These are phyloP conservation scores for Sycophaga agraensis DNA, from an alignment of 1,140 invertebrate genomes.

Conservation along the genomic window DNA sequence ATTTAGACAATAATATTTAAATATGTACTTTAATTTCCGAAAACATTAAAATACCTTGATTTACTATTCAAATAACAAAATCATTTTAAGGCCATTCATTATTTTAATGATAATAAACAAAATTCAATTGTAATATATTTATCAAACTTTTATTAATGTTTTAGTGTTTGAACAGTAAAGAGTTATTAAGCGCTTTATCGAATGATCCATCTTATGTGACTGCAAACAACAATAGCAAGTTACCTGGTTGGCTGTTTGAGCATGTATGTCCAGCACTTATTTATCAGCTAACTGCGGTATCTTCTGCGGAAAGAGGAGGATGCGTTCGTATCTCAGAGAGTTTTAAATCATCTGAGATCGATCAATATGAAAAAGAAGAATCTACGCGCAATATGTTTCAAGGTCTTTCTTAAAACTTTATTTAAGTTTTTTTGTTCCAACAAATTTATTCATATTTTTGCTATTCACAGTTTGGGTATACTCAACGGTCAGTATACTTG, in stretches of 20 bases:
- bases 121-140: too few species aligned
- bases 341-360: constrained; percentile 40
- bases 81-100: too few species aligned
- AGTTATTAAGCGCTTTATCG: constrained; percentile 47
- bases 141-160: constrained; percentile 22
- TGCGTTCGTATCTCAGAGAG: constrained; percentile 57
- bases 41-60: too few species aligned
- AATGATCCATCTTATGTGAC: constrained; percentile 34
- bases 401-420: constrained; percentile 35
- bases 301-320: constrained; percentile 57
- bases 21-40: too few species aligned
- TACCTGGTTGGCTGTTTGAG: constrained; percentile 54
- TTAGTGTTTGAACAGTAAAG: constrained; percentile 53
- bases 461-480: constrained; percentile 75
- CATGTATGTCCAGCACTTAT: constrained; percentile 66
- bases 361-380: constrained; percentile 34
- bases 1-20: too few species aligned
- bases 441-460: neutral
- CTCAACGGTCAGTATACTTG: constrained; percentile 74
- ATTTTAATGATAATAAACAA: too few species aligned
- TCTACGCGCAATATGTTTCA: constrained; percentile 48
- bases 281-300: constrained; percentile 63
- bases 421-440: neutral
- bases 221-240: constrained; percentile 40
- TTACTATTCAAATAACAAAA: too few species aligned